Evolutionary conservation across 2,888 invertebrate species (phyloP).

Genomic region (Diadegma fenestrale): DNA sequence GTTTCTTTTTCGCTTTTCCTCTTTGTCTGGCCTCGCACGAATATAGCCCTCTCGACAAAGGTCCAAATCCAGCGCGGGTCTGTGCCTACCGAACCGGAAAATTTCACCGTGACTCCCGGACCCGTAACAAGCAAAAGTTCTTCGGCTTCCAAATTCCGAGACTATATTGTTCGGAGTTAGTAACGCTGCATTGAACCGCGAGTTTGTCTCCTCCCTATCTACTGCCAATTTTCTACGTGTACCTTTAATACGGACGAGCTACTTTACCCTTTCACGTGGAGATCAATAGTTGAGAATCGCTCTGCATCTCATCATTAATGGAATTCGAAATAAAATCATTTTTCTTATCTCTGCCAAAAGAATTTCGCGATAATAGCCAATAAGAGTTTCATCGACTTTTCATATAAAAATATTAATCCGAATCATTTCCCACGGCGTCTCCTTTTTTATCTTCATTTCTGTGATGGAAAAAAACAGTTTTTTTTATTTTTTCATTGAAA

Average conservation of each 20-base stretch:
- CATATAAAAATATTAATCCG: background rate
- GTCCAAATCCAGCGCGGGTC: slow-evolving; percentile 52
- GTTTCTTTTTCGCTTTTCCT: background rate
- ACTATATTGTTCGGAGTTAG: slow-evolving; percentile 6
- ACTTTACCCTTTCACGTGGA: slow-evolving; percentile 14
- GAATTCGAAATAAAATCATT: slow-evolving; percentile 26
- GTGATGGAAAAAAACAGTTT: background rate
- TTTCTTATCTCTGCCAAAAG: slow-evolving; percentile 7
- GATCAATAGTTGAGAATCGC: slow-evolving; percentile 32
- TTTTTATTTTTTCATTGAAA: background rate
- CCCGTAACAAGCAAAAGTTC: slow-evolving; percentile 24
- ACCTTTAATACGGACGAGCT: slow-evolving; percentile 33
- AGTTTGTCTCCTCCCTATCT: slow-evolving; percentile 24
- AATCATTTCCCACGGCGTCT: too few relatives aligned
- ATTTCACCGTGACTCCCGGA: slow-evolving; percentile 52
- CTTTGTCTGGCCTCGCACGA: background rate
- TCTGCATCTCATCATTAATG: slow-evolving; percentile 47
- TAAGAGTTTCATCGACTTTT: slow-evolving; percentile 2
- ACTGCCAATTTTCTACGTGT: slow-evolving; percentile 57
- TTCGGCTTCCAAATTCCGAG: slow-evolving; percentile 24
- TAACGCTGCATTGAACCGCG: slow-evolving; percentile 53
- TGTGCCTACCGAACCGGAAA: slow-evolving; percentile 62
- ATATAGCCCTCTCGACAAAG: slow-evolving; percentile 26
- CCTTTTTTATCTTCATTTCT: background rate
- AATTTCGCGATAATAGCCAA: slow-evolving; percentile 55